A percentile compares a stretch with the other conserved stretches of the same genome.
Conservation (phyloP, 2,113 vertebrate genomes). For the Grus americana region DNA sequence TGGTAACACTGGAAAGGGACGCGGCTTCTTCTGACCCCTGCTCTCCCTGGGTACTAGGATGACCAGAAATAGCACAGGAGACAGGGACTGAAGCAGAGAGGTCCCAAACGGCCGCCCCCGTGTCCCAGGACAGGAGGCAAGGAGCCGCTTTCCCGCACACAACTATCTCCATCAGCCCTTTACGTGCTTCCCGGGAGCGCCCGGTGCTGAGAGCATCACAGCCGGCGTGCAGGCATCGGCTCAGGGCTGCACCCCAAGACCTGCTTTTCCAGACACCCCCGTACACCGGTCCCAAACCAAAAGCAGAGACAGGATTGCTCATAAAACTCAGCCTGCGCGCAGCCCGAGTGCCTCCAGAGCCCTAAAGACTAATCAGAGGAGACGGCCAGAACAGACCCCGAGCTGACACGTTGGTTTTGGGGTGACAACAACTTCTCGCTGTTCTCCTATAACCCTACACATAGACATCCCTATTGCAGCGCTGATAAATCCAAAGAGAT, state of each 20-base stretch:
- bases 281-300: not conserved
- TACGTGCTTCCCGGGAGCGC: not conserved
- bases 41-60: not conserved
- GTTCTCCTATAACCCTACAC: not conserved
- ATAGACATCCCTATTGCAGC: fast-evolving
- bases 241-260: not conserved
- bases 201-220: fast-evolving
- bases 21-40: not conserved
- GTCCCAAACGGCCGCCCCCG: not conserved
- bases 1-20: not conserved
- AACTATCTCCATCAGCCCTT: not conserved
- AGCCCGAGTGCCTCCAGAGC: not conserved
- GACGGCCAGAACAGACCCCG: too few species aligned
- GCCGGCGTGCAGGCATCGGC: not conserved
- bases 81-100: not conserved
- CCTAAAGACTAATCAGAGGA: not conserved
- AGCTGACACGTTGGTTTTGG: not conserved
- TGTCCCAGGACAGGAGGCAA: not conserved
- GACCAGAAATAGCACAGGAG: not conserved
- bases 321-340: not conserved
- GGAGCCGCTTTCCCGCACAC: not conserved
- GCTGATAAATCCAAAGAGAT: not conserved
- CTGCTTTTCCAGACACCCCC: not conserved
- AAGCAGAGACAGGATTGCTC: not conserved
- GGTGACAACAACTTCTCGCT: not conserved